Conservation (phyloP, 2,113 vertebrate genomes). For the Tiliqua scincoides region DNA sequence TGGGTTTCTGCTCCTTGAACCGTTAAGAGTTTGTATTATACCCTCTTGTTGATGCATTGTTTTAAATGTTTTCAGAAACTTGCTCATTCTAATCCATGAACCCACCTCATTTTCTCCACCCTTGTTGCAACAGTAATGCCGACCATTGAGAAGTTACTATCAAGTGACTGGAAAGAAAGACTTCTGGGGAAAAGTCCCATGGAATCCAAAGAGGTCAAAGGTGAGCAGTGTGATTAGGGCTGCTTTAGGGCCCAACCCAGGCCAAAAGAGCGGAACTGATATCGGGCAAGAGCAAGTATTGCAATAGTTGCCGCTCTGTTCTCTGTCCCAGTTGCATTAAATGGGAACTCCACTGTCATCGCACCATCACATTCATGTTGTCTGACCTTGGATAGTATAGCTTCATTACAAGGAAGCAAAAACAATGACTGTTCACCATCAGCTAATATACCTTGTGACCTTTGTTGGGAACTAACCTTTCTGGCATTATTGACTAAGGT, state of each 20-base stretch:
- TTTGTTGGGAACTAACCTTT: rapidly evolving
- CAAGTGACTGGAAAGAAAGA: conserved; percentile 91
- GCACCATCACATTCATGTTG: rapidly evolving
- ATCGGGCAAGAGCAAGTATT: neutral
- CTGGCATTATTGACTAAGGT: no score
- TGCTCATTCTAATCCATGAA: neutral
- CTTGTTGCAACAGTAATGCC: conserved; percentile 82
- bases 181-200: conserved; percentile 81
- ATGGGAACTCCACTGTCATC: neutral
- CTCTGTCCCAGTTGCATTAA: neutral
- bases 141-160: conserved; percentile 92
- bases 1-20: neutral
- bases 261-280: neutral
- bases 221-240: conserved; percentile 68
- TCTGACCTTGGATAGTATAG: neutral
- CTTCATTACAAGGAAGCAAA: neutral
- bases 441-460: rapidly evolving
- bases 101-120: neutral
- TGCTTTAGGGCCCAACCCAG: neutral
- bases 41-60: neutral
- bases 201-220: conserved; percentile 88
- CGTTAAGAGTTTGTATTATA: neutral
- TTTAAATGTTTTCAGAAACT: neutral
- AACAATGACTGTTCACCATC: neutral
- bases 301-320: neutral